A percentile compares a stretch with the other conserved stretches of the same genome.
Evolutionary conservation across 2,113 vertebrate genomes (phyloP).

Genomic region (Elephantulus edwardii): DNA sequence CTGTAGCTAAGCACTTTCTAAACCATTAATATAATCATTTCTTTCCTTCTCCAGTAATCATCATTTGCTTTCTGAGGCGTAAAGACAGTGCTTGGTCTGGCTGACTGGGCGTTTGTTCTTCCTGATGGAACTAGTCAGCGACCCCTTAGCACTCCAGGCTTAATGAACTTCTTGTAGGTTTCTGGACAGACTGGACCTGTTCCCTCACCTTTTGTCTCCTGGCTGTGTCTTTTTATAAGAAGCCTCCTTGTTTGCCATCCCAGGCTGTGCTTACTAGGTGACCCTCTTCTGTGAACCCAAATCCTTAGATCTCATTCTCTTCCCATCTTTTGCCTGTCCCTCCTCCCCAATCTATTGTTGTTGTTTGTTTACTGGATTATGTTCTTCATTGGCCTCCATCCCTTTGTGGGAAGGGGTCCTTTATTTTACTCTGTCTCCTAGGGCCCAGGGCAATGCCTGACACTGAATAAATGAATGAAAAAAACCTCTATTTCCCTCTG

Average conservation of each 20-base stretch:
- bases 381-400: background rate
- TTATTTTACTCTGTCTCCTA: background rate
- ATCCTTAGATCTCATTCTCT: background rate
- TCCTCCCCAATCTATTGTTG: background rate
- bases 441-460: background rate
- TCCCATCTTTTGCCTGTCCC: no score
- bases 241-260: background rate
- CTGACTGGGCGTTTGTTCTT: background rate
- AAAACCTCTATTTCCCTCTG: constrained; percentile 13
- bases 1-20: background rate
- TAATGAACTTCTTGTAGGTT: background rate
- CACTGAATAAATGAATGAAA: background rate
- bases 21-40: background rate
- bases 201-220: fast-evolving
- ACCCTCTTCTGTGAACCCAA: background rate
- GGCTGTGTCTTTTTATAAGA: background rate
- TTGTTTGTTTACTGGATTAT: background rate
- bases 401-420: background rate
- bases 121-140: background rate
- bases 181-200: background rate
- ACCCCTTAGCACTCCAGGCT: background rate
- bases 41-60: background rate
- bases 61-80: background rate
- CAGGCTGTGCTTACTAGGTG: background rate
- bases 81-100: background rate